These are phyloP conservation scores for Pollicipes pollicipes DNA, from an alignment of 1,140 invertebrate genomes.

Conservation along the genomic window DNA sequence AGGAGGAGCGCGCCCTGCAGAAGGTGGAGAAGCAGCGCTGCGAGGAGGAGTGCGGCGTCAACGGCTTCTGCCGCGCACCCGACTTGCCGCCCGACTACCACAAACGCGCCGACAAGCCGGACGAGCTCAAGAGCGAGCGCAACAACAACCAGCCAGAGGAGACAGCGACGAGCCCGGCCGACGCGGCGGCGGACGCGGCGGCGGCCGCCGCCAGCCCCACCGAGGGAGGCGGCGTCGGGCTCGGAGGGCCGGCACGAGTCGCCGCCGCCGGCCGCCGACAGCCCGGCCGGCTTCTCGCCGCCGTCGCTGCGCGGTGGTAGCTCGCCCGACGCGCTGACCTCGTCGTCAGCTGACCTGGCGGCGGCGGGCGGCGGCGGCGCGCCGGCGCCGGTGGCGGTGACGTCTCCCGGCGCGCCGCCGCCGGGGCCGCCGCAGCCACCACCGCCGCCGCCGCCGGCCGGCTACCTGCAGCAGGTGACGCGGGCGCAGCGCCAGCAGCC, in stretches of 20 bases:
- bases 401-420: neutral
- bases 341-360: neutral
- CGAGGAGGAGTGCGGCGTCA: constrained; percentile 1
- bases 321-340: neutral
- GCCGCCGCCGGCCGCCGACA: neutral
- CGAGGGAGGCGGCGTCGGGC: neutral
- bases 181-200: too few species aligned
- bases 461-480: neutral
- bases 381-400: too few species aligned
- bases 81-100: neutral
- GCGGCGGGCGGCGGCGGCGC: too few species aligned
- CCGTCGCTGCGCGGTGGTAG: neutral
- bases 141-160: neutral
- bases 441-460: too few species aligned
- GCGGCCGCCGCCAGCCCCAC: neutral
- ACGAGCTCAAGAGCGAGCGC: neutral
- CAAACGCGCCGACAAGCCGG: neutral
- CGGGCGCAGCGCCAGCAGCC: neutral
- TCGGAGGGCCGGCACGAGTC: neutral
- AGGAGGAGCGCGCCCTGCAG: constrained; percentile 31
- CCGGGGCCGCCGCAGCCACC: too few species aligned
- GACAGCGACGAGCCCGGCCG: too few species aligned
- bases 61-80: neutral
- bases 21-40: neutral
- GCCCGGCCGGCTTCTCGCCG: neutral